Evolutionary conservation across 1,140 invertebrate genomes (phyloP), one percentile per base, ranked within the genome.

Genomic region (Lasioglossum baleicum): DNA sequence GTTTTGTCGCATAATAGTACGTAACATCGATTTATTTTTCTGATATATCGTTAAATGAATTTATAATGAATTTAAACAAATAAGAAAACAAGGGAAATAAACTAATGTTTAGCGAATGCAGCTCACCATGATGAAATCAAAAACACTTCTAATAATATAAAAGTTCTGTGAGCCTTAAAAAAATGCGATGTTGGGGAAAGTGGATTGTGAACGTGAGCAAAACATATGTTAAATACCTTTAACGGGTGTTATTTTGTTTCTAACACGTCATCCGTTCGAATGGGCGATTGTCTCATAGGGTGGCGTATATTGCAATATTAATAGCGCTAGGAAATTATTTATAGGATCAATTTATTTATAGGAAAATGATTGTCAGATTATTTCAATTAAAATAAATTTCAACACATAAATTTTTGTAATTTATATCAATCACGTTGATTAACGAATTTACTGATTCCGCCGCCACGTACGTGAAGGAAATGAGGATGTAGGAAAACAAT

Each of bases 231-330:
- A 63, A 77, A 77, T 74, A 81, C 51, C 51, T 53, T 71, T 53
- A 35, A 82, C 58, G 51, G 75, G 67, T 75, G 56, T 84, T 85
- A 82, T 73, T 74, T 85, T 85, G 61, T 85, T 85, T 83, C 58
- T 67, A 82, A 83, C 66, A 10, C 64, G 56, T 68, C 72, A 68
- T 85, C 76, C n/a, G 22, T n/a, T 60, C 48, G n/a, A 83, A 51
- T 13, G 48, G 63, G 71, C 60, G 56, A 79, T 56, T 63, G 68
- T n/a, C 35, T 76, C 53, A 44, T 48, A 35, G 70, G 78, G 76
- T 83, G 84, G 83, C 77, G 81, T 84, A 86, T 78, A 88, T 85
- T 90, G 88, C 89, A 89, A 90, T 90, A 89, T 89, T 90, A 85
- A 86, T 84, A 83, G 75, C 81, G 67, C 78, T 90, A 89, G 84